Percentiles rank a stretch among this genome's conserved stretches.
Evolutionary conservation across 1,140 invertebrate species (phyloP).

Genomic region (Carcinoscorpius rotundicauda): DNA sequence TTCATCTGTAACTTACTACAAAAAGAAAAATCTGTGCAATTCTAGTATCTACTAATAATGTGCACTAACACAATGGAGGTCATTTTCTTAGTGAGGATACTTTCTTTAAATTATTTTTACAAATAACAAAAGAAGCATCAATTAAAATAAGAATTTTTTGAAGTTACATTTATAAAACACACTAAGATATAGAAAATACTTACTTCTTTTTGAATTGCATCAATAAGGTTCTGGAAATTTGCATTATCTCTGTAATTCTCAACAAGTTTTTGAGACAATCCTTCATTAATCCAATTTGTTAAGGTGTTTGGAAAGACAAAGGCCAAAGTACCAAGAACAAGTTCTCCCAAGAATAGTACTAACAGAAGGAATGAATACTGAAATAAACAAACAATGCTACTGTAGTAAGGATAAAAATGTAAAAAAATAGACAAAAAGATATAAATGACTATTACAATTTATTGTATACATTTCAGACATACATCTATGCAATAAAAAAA

Average conservation of each 20-base stretch:
- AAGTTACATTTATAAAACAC: neutral
- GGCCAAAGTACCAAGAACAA: constrained; percentile 74
- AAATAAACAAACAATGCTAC: constrained; percentile 29
- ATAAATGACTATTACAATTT: no score
- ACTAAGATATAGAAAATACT: constrained; percentile 22
- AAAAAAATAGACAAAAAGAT: no score
- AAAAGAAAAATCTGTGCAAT: no score
- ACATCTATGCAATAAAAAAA: no score
- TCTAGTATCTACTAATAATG: no score
- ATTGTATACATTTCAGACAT: no score
- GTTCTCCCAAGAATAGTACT: constrained; percentile 77
- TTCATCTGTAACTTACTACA: no score
- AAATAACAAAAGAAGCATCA: neutral
- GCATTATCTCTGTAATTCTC: constrained; percentile 79
- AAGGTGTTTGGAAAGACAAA: constrained; percentile 84
- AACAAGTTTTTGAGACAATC: constrained; percentile 73
- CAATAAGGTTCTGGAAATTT: constrained; percentile 83
- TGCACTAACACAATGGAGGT: no score
- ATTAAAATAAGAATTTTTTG: neutral
- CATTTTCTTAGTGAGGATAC: no score
- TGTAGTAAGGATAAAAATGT: no score
- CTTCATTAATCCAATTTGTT: constrained; percentile 64
- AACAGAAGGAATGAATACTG: constrained; percentile 81
- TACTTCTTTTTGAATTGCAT: constrained; percentile 84
- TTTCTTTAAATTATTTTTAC: no score